phyloP scores from a whole-genome alignment of 2,113 vertebrate species.

The Rhagologus leucostigma region DNA sequence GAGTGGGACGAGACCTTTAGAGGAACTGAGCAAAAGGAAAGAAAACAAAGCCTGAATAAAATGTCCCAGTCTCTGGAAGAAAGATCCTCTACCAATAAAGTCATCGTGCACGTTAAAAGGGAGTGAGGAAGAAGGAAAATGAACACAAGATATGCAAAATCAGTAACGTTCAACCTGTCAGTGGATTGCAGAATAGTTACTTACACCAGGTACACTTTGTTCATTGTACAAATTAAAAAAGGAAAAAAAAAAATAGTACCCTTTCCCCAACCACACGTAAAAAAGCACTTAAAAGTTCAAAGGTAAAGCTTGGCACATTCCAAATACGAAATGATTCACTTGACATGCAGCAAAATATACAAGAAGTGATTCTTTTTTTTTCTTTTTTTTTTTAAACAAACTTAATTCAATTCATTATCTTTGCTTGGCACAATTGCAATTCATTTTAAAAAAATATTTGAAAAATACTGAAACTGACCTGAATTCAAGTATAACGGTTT shows the following conservation, averaged over 20 bases:
- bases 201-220: slow-evolving; percentile 70
- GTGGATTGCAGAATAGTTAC: slow-evolving; percentile 59
- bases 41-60: slow-evolving; percentile 39
- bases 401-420: slow-evolving; percentile 76
- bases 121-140: slow-evolving; percentile 56
- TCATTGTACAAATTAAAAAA: slow-evolving; percentile 75
- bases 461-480: slow-evolving; percentile 91
- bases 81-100: slow-evolving; percentile 31
- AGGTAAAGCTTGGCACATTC: slow-evolving; percentile 82
- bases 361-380: slow-evolving; percentile 71
- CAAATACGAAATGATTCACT: slow-evolving; percentile 86
- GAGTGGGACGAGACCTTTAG: not conserved
- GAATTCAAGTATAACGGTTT: slow-evolving; percentile 97
- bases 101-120: slow-evolving; percentile 21
- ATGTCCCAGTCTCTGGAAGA: slow-evolving; percentile 15
- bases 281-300: slow-evolving; percentile 81
- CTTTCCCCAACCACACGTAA: slow-evolving; percentile 69
- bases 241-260: slow-evolving; percentile 65
- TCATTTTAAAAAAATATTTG: slow-evolving; percentile 85
- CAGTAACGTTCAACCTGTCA: slow-evolving; percentile 70
- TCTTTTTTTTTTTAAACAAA: slow-evolving; percentile 72
- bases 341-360: slow-evolving; percentile 88
- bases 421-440: slow-evolving; percentile 82
- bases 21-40: slow-evolving; percentile 19
- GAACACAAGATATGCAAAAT: slow-evolving; percentile 97